Conservation (phyloP, 2,888 invertebrate genomes). For the Apoderus coryli region DNA sequence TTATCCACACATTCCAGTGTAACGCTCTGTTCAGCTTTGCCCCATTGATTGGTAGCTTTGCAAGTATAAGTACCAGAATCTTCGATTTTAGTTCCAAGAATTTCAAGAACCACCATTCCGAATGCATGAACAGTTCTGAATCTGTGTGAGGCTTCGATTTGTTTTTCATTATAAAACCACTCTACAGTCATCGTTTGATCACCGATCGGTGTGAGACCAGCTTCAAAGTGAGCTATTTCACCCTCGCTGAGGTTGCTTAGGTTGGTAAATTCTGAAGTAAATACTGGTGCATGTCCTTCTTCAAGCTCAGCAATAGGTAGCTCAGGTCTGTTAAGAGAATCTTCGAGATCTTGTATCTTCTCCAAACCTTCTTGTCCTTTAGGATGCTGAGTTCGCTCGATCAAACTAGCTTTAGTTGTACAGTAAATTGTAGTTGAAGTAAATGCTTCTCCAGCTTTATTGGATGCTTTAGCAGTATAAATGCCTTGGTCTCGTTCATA, state of each 20-base stretch:
- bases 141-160: conserved; percentile 77
- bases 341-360: conserved; percentile 82
- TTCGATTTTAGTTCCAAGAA: conserved; percentile 82
- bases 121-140: conserved; percentile 91
- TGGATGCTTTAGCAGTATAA: conserved; percentile 82
- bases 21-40: conserved; percentile 73
- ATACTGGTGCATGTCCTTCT: conserved; percentile 72
- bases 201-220: conserved; percentile 83
- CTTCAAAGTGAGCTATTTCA: conserved; percentile 95
- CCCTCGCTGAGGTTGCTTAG: conserved; percentile 79
- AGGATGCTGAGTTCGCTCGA: conserved; percentile 84
- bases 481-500: conserved; percentile 90
- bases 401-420: conserved; percentile 64
- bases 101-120: conserved; percentile 93
- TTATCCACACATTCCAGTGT: conserved; percentile 71
- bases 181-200: conserved; percentile 90
- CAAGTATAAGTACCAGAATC: conserved; percentile 86
- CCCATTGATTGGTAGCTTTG: conserved; percentile 80
- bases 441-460: conserved; percentile 80
- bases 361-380: conserved; percentile 88
- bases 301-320: conserved; percentile 54
- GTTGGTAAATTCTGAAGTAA: conserved; percentile 75
- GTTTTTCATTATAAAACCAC: conserved; percentile 91
- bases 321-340: conserved; percentile 62
- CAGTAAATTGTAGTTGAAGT: conserved; percentile 82